A percentile compares a stretch with the other conserved stretches of the same genome.
Conservation (phyloP, 2,113 vertebrate species). For the Macrotis lagotis region DNA sequence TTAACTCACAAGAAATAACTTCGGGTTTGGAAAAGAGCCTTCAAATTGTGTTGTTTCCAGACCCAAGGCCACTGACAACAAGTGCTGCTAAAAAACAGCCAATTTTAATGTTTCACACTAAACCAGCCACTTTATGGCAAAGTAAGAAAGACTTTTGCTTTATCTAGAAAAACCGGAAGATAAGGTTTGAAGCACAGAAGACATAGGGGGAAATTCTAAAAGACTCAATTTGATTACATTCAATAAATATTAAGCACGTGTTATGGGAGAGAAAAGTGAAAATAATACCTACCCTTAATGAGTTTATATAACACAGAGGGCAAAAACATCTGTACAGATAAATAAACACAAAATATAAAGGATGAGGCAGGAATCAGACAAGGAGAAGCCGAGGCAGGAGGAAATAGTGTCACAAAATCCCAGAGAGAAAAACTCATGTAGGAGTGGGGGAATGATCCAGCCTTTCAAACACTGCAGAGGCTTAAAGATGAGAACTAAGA, state of each 20-base stretch:
- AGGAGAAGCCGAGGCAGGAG: not conserved
- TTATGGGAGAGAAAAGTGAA: not conserved
- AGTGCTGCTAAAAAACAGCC: not conserved
- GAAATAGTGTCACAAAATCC: not conserved
- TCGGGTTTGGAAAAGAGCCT: not conserved
- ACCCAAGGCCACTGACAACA: not conserved
- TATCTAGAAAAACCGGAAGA: not conserved
- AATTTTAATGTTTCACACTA: not conserved
- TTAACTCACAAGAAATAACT: not conserved
- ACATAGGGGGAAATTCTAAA: not conserved
- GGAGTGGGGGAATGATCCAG: not conserved
- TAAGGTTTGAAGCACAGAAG: not conserved
- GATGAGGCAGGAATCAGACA: not conserved
- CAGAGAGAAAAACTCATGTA: not conserved
- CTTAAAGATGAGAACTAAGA: not conserved
- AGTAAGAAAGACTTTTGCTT: not conserved
- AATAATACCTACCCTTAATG: not conserved
- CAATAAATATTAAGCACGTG: not conserved
- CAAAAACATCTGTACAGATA: not conserved
- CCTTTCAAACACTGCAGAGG: not conserved
- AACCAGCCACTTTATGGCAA: not conserved
- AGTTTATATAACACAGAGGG: not conserved
- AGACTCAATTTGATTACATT: not conserved
- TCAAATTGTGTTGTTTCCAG: not conserved
- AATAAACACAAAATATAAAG: not conserved